Base-by-base conservation (phyloP, 2,797 vertebrate genomes). In the Sebastes jordani region DNA sequence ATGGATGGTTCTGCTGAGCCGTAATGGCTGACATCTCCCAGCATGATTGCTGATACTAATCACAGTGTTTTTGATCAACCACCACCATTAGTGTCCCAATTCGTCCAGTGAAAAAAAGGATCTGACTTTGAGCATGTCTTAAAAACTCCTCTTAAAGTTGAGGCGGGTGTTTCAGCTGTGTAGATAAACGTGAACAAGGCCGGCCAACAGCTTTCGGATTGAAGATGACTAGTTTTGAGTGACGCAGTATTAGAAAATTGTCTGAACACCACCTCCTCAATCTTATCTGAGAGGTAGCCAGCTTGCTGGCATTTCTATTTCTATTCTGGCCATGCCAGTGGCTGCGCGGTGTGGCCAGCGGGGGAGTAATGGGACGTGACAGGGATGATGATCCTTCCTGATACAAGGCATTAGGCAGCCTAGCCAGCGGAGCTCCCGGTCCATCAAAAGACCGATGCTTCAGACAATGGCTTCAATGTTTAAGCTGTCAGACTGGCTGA, bases 291-390 rank as follows among this genome's bases (percentile, higher is more conserved):
- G 76, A 30, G 73, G 49, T 6, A 25, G 85, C 79, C 81, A 78
- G 76, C 80, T 80, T 64, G 78, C 67, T 65, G n/a, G 59, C 66
- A 5, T 75, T 85, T 81, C 76, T 70, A 46, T 88, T 91, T 78
- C 85, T 86, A 82, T 81, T 93, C 67, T 16, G 20, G 76, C 82
- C 77, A 36, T 71, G 86, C 88, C 83, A 82, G 74, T 58, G 87
- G 85, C 75, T 30, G 74, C 2, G 58, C 62, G 30, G 79, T 3
- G 80, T 20, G 80, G 88, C 80, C 78, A 67, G 86, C 32, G 62
- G 86, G 82, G 86, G 86, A 88, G 88, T 92, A 93, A 94, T 93
- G 89, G 89, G 83, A 92, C 87, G 88, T 92, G 92, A 92, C 91
- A 83, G 81, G 90, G 90, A 92, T 90, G 91, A 92, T 90, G 88